Conservation (phyloP, 2,888 invertebrate genomes). For the Troides aeacus region DNA sequence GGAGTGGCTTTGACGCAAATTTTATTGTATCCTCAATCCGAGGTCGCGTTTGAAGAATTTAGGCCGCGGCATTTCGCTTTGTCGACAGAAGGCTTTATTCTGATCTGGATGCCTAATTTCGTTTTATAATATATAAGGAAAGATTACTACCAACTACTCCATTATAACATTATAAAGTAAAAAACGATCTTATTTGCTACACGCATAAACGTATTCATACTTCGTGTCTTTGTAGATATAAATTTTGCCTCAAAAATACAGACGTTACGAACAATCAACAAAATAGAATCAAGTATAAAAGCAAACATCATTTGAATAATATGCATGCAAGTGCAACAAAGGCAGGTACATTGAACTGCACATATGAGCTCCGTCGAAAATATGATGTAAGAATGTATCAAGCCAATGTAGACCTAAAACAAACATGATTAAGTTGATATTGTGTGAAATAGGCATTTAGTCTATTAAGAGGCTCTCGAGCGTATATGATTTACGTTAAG, state of each 20-base stretch:
- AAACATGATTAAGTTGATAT: slow-evolving; percentile 21
- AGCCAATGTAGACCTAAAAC: slow-evolving; percentile 18
- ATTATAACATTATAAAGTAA: slow-evolving; percentile 4
- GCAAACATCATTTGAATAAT: slow-evolving; percentile 16
- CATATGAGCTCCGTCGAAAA: slow-evolving; percentile 16
- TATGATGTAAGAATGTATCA: slow-evolving; percentile 12
- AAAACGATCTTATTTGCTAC: not conserved
- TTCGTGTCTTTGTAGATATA: not conserved
- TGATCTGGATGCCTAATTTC: slow-evolving; percentile 27
- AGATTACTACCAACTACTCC: slow-evolving; percentile 3
- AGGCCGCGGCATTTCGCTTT: slow-evolving; percentile 27
- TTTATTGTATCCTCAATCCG: slow-evolving; percentile 29
- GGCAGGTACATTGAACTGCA: slow-evolving; percentile 24
- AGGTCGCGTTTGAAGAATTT: slow-evolving; percentile 30
- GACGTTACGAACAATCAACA: slow-evolving; percentile 19
- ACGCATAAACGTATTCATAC: not conserved
- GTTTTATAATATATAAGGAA: slow-evolving; percentile 19
- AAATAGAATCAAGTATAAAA: slow-evolving; percentile 11
- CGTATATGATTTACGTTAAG: slow-evolving; percentile 27
- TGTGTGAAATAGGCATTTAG: slow-evolving; percentile 19
- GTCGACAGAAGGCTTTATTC: slow-evolving; percentile 25
- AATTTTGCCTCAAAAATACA: not conserved
- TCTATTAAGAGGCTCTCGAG: slow-evolving; percentile 29
- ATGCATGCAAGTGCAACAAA: slow-evolving; percentile 22
- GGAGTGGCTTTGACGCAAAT: slow-evolving; percentile 25